Evolutionary conservation across 64 coral and sea anemone species (phyloP).

Genomic region (Trachythela sp.): DNA sequence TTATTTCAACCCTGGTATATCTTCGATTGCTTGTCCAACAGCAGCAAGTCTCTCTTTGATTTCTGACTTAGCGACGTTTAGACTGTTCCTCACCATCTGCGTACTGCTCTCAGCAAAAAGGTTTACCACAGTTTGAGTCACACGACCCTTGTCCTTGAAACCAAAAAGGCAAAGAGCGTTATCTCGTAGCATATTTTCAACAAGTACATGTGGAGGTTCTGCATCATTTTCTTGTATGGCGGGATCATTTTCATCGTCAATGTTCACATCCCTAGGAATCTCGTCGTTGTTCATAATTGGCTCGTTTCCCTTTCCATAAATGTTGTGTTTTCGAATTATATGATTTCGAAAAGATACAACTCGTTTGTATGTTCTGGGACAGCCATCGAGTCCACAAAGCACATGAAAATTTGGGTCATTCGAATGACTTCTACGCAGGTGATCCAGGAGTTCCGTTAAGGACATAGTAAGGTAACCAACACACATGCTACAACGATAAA

Average conservation of each 20-base stretch:
- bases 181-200: neutral
- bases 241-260: neutral
- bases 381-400: conserved; percentile 8
- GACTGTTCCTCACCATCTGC: neutral
- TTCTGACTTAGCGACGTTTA: neutral
- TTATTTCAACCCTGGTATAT: neutral
- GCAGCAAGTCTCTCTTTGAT: neutral
- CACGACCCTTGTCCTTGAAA: conserved; percentile 14
- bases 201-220: neutral
- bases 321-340: conserved; percentile 23
- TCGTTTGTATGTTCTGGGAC: conserved; percentile 21
- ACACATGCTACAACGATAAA: conserved; percentile 10
- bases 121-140: neutral
- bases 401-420: conserved; percentile 27
- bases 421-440: neutral
- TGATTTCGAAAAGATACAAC: conserved; percentile 1
- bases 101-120: conserved; percentile 14
- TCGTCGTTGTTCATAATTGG: neutral
- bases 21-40: neutral
- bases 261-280: neutral
- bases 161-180: neutral
- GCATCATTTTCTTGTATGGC: neutral
- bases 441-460: neutral
- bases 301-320: neutral
- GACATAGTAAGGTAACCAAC: conserved; percentile 4